Conservation (phyloP, 1,140 invertebrate species). For the Cyrtorhinus lividipennis region DNA sequence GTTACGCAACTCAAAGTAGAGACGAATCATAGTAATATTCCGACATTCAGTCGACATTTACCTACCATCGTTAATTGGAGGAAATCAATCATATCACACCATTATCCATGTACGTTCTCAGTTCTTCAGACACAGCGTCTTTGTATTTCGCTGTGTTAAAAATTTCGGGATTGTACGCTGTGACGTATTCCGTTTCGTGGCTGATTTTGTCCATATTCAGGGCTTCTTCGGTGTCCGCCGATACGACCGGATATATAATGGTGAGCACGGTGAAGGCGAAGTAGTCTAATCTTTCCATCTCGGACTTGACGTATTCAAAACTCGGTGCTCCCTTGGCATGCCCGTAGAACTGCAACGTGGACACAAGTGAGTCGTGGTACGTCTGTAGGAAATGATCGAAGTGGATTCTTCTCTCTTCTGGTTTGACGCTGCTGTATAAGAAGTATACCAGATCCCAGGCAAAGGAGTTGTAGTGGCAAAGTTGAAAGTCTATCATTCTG, state of each 20-base stretch:
- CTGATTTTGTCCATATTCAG: neutral
- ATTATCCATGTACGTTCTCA: neutral
- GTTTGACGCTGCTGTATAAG: constrained; percentile 13
- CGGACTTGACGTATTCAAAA: constrained; percentile 2
- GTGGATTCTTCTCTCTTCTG: neutral
- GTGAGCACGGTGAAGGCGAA: neutral
- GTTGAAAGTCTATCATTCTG: constrained; percentile 16
- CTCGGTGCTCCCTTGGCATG: neutral
- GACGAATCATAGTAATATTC: neutral
- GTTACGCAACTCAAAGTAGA: too few relatives aligned
- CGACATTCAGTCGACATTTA: too few relatives aligned
- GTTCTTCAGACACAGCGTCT: neutral
- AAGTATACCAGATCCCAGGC: constrained; percentile 12
- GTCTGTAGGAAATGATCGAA: constrained; percentile 4
- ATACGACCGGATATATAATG: neutral
- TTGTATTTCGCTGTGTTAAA: constrained; percentile 1
- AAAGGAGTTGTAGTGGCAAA: constrained; percentile 12
- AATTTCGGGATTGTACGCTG: neutral
- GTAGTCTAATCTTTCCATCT: constrained; percentile 10
- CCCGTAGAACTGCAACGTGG: constrained; percentile 11
- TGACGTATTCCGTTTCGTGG: neutral
- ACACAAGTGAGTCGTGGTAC: constrained; percentile 12
- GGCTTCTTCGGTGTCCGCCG: neutral
- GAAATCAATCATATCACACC: neutral
- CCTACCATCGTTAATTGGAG: too few relatives aligned